These are phyloP conservation scores for Branchipolynoe longqiensis DNA, from an alignment of 2,888 invertebrate species.

Conservation along the genomic window DNA sequence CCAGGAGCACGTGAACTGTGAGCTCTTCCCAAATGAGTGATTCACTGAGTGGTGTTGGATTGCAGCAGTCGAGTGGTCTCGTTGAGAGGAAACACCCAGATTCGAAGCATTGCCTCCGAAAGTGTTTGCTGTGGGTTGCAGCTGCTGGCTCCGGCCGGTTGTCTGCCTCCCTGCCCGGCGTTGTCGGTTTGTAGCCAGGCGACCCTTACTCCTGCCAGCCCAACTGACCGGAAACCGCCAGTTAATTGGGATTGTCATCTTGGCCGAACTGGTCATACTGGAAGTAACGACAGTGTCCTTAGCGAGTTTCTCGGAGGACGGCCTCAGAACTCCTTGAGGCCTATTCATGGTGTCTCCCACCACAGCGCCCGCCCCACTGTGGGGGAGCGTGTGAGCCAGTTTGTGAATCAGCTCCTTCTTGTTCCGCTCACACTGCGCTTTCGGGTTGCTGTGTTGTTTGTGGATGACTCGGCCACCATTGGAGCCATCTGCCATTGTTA, in stretches of 20 bases:
- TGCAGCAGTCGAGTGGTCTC: background rate
- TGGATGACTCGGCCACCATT: background rate
- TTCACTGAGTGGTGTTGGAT: background rate
- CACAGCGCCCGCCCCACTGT: background rate
- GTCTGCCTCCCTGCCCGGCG: background rate
- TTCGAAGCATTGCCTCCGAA: too few relatives aligned
- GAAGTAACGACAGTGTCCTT: too few relatives aligned
- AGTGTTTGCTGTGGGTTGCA: too few relatives aligned
- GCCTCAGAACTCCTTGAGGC: background rate
- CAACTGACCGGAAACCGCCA: slow-evolving; percentile 38
- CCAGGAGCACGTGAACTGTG: slow-evolving; percentile 16
- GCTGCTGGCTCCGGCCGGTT: too few relatives aligned
- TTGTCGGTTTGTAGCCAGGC: background rate
- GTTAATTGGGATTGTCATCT: slow-evolving; percentile 13
- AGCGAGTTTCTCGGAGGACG: too few relatives aligned
- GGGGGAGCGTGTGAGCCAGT: slow-evolving; percentile 19
- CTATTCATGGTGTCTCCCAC: background rate
- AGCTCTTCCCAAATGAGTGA: too few relatives aligned
- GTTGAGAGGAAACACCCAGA: too few relatives aligned
- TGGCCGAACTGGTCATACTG: background rate
- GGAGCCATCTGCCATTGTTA: background rate
- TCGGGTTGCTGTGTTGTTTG: background rate
- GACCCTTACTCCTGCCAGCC: slow-evolving; percentile 22
- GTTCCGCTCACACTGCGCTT: slow-evolving; percentile 33
- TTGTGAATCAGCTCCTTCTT: slow-evolving; percentile 48